Percentiles rank a stretch among this genome's conserved stretches.
phyloP scores from a whole-genome alignment of 2,888 invertebrate species.

The Nebria salina region DNA sequence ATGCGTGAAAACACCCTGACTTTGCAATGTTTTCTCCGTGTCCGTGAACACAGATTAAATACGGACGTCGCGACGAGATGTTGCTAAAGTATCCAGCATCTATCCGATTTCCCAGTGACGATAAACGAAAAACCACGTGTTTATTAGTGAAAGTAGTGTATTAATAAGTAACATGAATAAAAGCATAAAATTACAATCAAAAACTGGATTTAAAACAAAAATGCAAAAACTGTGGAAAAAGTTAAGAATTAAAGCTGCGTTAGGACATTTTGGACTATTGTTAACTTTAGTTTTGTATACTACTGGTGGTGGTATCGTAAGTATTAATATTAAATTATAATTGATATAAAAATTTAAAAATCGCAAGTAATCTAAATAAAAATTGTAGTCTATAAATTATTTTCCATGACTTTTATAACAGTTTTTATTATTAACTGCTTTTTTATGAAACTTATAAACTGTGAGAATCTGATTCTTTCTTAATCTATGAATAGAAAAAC shows the following conservation, averaged over 20 bases:
- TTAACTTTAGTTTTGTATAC: conserved; percentile 82
- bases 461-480: background rate
- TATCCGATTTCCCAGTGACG: conserved; percentile 13
- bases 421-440: background rate
- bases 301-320: conserved; percentile 82
- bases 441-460: background rate
- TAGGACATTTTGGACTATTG: conserved; percentile 79
- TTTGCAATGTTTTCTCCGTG: background rate
- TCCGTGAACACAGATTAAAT: conserved; percentile 23
- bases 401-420: too few relatives aligned
- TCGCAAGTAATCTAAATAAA: background rate
- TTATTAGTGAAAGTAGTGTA: background rate
- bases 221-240: conserved; percentile 64
- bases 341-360: conserved; percentile 11
- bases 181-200: conserved; percentile 30
- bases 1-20: background rate
- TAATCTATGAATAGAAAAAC: background rate
- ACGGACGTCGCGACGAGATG: conserved; percentile 37
- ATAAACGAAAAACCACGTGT: background rate
- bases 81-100: conserved; percentile 6
- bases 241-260: conserved; percentile 71
- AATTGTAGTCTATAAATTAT: too few relatives aligned
- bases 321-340: conserved; percentile 54
- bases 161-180: conserved; percentile 30
- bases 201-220: conserved; percentile 54